Base-by-base conservation (phyloP, 2,888 invertebrate species). In the Bibio marci region DNA sequence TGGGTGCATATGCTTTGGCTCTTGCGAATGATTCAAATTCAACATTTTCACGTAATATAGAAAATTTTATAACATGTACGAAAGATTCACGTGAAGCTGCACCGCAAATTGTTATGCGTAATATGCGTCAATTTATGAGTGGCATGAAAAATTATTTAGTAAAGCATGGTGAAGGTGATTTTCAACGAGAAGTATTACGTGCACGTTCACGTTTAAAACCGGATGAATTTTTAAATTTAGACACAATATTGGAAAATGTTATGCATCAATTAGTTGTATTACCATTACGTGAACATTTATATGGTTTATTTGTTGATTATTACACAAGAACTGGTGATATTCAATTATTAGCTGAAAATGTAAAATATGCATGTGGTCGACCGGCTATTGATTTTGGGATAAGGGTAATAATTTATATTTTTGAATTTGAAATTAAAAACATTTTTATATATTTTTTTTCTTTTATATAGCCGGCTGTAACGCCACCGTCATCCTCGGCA, bases 91-190 rank as follows among this genome's bases (percentile, higher is more conserved):
- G 81, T 46, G 91, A 92, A 56, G 77, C 74, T 22, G 82, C 80
- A 52, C 91, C 91, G 1, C 82, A 83, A 59, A 70, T 87, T 41
- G 83, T 83, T 45, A 85, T 86, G 85, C 70, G 85, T 43, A 86
- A 86, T 53, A 85, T 92, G 69, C 73, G 94, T 2, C 92, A 94
- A 59, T 97, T 95, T 57, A 92, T 95, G 87, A 92, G 87, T 13
- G 95, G 94, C 40, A 94, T 97, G 80, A 95, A 95, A 62, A 97
- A 97, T 62, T 97, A 94, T 61, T 68, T 95, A 43, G 86, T 94
- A 26, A 92, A 92, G 53, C 90, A 92, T 52, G 94, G 94, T 14
- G 94, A 95, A 57, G 78, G 83, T 44, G 86, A 86, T 49, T 85
- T 95, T 56, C 87, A 88, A 55, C 80, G 79, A 49, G 80, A 92